Conservation (phyloP, 2,113 vertebrate genomes). For the Brachirus orientalis region DNA sequence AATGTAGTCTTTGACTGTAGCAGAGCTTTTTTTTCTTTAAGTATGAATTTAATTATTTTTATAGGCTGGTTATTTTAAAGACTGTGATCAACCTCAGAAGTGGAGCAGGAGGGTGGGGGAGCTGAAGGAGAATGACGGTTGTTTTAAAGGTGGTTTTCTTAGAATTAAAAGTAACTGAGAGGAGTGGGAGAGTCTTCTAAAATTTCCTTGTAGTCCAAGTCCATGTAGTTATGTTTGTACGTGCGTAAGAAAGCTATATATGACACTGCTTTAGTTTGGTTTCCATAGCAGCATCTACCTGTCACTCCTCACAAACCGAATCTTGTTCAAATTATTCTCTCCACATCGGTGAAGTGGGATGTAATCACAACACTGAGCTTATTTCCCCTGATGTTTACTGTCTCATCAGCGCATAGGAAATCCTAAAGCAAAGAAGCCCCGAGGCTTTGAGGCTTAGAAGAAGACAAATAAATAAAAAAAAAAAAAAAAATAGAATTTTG, state of each 20-base stretch:
- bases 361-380: slow-evolving; percentile 59
- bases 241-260: too few species aligned
- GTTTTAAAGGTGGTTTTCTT: slow-evolving; percentile 17
- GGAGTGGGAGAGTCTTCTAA: slow-evolving; percentile 51
- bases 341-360: slow-evolving; percentile 61
- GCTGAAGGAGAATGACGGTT: neutral
- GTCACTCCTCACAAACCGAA: slow-evolving; percentile 70
- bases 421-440: slow-evolving; percentile 27
- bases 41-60: too few species aligned
- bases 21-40: too few species aligned
- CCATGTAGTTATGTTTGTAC: slow-evolving; percentile 48
- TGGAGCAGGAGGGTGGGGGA: slow-evolving; percentile 11
- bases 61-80: too few species aligned
- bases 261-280: slow-evolving; percentile 69
- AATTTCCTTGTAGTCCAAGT: slow-evolving; percentile 67
- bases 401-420: slow-evolving; percentile 49
- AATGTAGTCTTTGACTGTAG: neutral
- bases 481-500: slow-evolving; percentile 3
- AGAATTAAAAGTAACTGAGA: slow-evolving; percentile 61
- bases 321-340: slow-evolving; percentile 65
- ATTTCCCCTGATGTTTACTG: slow-evolving; percentile 71
- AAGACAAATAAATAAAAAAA: slow-evolving; percentile 40
- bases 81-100: too few species aligned
- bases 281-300: slow-evolving; percentile 80
- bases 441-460: slow-evolving; percentile 14